A percentile compares a stretch with the other conserved stretches of the same genome.
These are phyloP conservation scores for Leptura quadrifasciata DNA, from an alignment of 2,888 invertebrate genomes.

Conservation along the genomic window DNA sequence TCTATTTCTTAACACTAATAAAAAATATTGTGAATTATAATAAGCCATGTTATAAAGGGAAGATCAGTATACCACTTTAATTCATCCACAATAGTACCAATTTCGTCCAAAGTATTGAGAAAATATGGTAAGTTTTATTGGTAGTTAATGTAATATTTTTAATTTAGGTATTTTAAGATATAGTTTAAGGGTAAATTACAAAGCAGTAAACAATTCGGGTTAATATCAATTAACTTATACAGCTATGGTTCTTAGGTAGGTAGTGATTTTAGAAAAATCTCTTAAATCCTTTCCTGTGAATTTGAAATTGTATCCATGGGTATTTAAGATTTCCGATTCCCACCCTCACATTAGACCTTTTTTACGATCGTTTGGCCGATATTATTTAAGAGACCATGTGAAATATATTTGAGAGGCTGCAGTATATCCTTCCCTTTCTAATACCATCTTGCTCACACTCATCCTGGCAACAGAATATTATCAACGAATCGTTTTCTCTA, in stretches of 20 bases:
- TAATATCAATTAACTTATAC: neutral
- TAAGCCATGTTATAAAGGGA: too few species aligned
- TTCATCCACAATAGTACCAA: too few species aligned
- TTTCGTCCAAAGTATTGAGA: too few species aligned
- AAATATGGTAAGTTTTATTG: too few species aligned
- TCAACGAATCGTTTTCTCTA: neutral
- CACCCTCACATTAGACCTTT: slow-evolving; percentile 27
- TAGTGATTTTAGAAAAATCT: slow-evolving; percentile 14
- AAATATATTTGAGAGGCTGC: neutral
- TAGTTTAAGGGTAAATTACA: too few species aligned
- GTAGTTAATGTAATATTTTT: too few species aligned
- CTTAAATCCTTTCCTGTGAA: slow-evolving; percentile 1
- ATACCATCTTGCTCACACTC: neutral
- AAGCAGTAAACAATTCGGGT: too few species aligned
- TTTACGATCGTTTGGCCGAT: neutral
- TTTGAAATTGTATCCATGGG: slow-evolving; percentile 5
- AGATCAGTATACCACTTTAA: too few species aligned
- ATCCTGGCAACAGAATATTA: neutral
- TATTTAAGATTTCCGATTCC: slow-evolving; percentile 27
- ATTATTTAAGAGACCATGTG: slow-evolving; percentile 14
- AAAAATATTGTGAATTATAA: too few species aligned
- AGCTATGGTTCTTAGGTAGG: neutral
- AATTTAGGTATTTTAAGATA: too few species aligned
- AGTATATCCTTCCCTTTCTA: neutral
- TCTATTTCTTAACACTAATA: too few species aligned